Conservation (phyloP, 2,113 vertebrate species). For the Anarhynchus alexandrinus region DNA sequence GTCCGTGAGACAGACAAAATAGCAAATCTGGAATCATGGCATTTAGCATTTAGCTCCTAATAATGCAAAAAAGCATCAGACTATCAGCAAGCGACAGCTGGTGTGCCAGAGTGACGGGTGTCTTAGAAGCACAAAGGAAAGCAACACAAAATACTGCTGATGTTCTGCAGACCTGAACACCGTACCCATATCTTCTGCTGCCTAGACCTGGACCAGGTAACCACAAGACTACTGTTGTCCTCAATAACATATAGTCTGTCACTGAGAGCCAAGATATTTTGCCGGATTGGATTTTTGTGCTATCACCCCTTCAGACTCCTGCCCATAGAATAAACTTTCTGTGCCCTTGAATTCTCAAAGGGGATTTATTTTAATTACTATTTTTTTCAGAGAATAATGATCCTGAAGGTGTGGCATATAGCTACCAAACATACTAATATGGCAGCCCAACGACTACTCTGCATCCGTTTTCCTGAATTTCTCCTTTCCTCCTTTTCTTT, state of each 20-base stretch:
- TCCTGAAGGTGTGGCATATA: background rate
- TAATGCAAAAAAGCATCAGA: background rate
- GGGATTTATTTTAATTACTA: background rate
- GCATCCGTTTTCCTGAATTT: background rate
- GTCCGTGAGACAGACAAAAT: background rate
- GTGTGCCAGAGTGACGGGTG: background rate
- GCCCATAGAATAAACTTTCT: background rate
- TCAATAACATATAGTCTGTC: background rate
- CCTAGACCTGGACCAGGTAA: background rate
- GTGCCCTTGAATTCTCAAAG: background rate
- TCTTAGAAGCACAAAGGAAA: background rate
- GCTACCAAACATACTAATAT: background rate
- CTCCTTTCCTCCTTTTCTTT: background rate
- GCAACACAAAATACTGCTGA: background rate
- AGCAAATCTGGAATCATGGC: background rate
- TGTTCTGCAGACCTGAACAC: background rate
- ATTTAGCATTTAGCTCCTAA: background rate
- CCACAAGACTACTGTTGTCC: background rate
- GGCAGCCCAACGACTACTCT: background rate
- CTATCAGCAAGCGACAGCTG: slow-evolving; percentile 14
- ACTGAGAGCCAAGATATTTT: background rate
- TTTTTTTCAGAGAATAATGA: background rate
- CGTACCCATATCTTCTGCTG: background rate
- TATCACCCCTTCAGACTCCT: background rate
- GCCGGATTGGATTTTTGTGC: background rate